Evolutionary conservation across 1,140 invertebrate species (phyloP).

Genomic region (Drosophila mayri): DNA sequence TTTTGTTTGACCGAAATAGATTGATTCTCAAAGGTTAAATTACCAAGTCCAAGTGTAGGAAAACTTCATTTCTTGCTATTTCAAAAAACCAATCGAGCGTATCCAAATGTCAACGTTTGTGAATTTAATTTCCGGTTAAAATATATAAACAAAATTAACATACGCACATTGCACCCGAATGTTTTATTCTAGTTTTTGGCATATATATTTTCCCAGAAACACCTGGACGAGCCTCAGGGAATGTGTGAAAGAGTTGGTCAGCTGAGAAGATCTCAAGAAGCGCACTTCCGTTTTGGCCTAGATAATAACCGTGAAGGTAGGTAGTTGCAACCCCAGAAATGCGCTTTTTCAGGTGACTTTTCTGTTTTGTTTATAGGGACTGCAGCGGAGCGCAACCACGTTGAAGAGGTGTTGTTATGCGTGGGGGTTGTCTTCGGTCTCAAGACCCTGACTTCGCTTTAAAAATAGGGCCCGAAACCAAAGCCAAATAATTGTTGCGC

Average conservation of each 20-base stretch:
- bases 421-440: constrained; percentile 52
- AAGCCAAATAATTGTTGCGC: constrained; percentile 71
- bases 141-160: constrained; percentile 54
- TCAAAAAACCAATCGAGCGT: constrained; percentile 50
- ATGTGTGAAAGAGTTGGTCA: constrained; percentile 75
- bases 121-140: constrained; percentile 64
- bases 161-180: constrained; percentile 23
- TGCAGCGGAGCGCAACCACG: constrained; percentile 53
- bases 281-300: constrained; percentile 66
- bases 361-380: constrained; percentile 9
- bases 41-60: not conserved
- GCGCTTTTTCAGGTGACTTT: constrained; percentile 15
- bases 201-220: constrained; percentile 36
- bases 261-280: constrained; percentile 56
- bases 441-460: not conserved
- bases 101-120: constrained; percentile 8
- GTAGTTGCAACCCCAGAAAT: constrained; percentile 37
- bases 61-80: not conserved
- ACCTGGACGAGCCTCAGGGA: constrained; percentile 47
- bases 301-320: constrained; percentile 66
- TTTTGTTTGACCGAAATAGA: not conserved
- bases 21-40: not conserved
- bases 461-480: constrained; percentile 31
- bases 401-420: constrained; percentile 54
- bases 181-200: constrained; percentile 17